Evolutionary conservation across 2,797 vertebrate genomes (phyloP), one percentile per base, ranked within the genome.

Genomic region (Acanthopagrus latus): DNA sequence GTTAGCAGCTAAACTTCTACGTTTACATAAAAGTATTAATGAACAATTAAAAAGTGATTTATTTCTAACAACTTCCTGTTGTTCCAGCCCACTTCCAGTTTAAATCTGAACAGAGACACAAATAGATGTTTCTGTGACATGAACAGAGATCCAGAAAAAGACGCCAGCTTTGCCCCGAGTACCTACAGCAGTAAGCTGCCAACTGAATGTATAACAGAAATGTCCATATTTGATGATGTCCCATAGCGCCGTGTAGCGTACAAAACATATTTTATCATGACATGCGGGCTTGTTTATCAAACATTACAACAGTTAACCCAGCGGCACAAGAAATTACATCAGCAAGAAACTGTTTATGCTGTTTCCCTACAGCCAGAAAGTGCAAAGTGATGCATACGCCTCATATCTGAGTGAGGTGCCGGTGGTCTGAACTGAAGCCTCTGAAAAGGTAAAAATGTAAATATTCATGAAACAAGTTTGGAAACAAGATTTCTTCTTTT

Each of bases 251-350:
- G 62, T 41, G 33, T 38, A 38, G 38, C 38, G 38, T 10, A 38
- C 38, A 38, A 38, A 38, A 2, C 64, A 62, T 20, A 9, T 56
- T 58, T 23, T 41, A 70, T 16, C 6, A 55, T 21, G 48, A 64
- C 18, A 12, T 44, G 29, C 16, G 21, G 27, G 6, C 50, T 71
- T 50, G 25, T 69, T 81, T 78, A 63, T 48, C 10, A 70, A n/a
- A 56, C 46, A 58, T 68, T 65, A 69, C 60, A 71, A n/a, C 21
- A 56, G 47, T 54, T 64, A 73, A 66, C 43, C 48, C 63, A 69
- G 43, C 25, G 65, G 64, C 58, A 48, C 44, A 17, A 58, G 29
- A 80, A 75, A 77, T 82, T 66, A 78, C 74, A 78, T 81, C 73
- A 82, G 57, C 60, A 64, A 72, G 21, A 52, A 64, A 60, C 47